These are phyloP conservation scores for Vanessa atalanta DNA, from an alignment of 1,140 invertebrate genomes.

Conservation along the genomic window DNA sequence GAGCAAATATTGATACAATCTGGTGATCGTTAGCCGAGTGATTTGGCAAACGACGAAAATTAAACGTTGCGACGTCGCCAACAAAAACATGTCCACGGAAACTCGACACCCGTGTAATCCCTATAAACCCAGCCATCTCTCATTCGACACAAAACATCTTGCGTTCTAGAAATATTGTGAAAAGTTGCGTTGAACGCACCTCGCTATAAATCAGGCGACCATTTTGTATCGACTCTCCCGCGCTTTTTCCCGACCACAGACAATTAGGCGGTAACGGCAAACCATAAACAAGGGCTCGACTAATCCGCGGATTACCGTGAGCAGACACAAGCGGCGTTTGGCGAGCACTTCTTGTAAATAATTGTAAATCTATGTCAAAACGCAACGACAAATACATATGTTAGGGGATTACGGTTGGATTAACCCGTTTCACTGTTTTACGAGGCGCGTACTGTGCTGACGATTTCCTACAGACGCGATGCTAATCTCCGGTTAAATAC, in stretches of 20 bases:
- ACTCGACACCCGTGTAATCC: slow-evolving; percentile 57
- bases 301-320: slow-evolving; percentile 71
- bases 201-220: slow-evolving; percentile 61
- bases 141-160: slow-evolving; percentile 76
- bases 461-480: slow-evolving; percentile 54
- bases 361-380: slow-evolving; percentile 80
- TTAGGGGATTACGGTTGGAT: slow-evolving; percentile 61
- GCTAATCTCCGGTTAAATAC: slow-evolving; percentile 70
- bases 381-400: slow-evolving; percentile 76
- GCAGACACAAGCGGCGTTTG: slow-evolving; percentile 58
- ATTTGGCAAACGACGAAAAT: slow-evolving; percentile 21
- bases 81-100: slow-evolving; percentile 62
- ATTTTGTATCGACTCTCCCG: slow-evolving; percentile 59
- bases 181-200: slow-evolving; percentile 55
- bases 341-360: slow-evolving; percentile 70
- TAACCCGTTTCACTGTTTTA: slow-evolving; percentile 65
- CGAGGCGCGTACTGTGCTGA: slow-evolving; percentile 51
- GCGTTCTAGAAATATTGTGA: slow-evolving; percentile 70
- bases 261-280: slow-evolving; percentile 60
- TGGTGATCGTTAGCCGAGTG: background rate
- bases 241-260: slow-evolving; percentile 63
- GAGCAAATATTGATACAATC: slow-evolving; percentile 5
- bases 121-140: slow-evolving; percentile 55
- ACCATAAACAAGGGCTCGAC: slow-evolving; percentile 65
- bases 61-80: slow-evolving; percentile 46